Evolutionary conservation across 2,113 vertebrate species (phyloP).

Genomic region (Empidonax traillii): DNA sequence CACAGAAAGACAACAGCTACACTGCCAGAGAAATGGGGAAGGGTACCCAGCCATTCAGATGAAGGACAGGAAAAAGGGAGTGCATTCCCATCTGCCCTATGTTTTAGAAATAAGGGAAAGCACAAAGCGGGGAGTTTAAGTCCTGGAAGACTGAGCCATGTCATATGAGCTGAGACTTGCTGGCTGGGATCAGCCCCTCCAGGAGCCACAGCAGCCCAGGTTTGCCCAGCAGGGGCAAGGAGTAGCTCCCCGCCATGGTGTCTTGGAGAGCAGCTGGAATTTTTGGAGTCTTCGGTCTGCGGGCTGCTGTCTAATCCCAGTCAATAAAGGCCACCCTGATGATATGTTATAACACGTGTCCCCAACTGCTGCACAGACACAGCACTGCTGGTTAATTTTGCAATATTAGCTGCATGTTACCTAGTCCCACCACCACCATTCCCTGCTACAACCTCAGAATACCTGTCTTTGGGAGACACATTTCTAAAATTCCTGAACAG

Average conservation of each 20-base stretch:
- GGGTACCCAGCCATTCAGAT: neutral
- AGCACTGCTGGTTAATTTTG: rapidly evolving
- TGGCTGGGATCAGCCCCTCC: neutral
- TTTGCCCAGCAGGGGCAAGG: neutral
- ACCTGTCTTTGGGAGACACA: neutral
- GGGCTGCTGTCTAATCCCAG: neutral
- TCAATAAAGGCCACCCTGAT: neutral
- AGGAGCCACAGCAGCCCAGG: neutral
- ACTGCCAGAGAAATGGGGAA: neutral
- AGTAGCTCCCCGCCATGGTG: neutral
- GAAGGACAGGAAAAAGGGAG: neutral
- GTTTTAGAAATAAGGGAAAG: neutral
- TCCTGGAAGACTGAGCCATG: neutral
- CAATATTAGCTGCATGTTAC: rapidly evolving
- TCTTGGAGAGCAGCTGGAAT: neutral
- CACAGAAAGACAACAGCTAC: neutral
- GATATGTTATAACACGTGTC: neutral
- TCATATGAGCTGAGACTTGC: neutral
- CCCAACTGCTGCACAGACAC: neutral
- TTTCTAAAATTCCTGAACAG: neutral
- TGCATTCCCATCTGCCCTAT: neutral
- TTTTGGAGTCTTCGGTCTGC: neutral
- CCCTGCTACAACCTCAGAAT: neutral
- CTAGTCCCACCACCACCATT: neutral
- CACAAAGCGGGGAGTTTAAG: neutral